Base-by-base conservation (phyloP, 1,140 invertebrate species). In the Piezodorus guildinii region DNA sequence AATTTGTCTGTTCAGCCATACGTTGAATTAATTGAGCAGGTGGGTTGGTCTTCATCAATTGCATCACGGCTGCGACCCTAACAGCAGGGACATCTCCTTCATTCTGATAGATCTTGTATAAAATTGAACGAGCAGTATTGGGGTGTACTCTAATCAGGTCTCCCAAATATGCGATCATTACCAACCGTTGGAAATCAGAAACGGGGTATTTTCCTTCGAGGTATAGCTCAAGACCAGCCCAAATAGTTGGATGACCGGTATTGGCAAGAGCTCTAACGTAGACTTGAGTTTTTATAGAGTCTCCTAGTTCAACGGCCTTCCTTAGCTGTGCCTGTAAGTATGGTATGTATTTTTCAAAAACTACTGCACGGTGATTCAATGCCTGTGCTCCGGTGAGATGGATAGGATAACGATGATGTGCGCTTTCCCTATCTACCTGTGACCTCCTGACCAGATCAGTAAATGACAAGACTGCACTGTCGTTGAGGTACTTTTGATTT, bases 71-170 rank as follows among this genome's bases (percentile, higher is more conserved):
- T 49, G 80, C 78, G 30, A 79, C 78, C 66, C 85, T 78, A 1
- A 86, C 73, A 75, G 85, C 79, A 62, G 81, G 77, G 14, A 74
- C 67, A 65, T 87, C 85, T 54, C 74, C 77, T 12, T 74, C 74
- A 71, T 86, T 86, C 64, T 78, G 75, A 65, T 86, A 82, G 59
- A 86, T 81, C 68, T 79, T 84, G 72, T 77, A 86, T 0, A 85
- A 69, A 6, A 84, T 77, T 16, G 77, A 71, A 27, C 78, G 76
- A 0, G 75, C 79, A 2, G 76, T 46, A 63, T 71, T 72, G 15
- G 84, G 82, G 45, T 76, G 68, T 45, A 72, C 68, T 9, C 68
- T 65, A 12, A 75, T 73, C 3, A 86, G 66, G 60, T 75, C 71
- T 34, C 73, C 70, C 60, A 88, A 65, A 34, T 75, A 74, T n/a